Conservation (phyloP, 2,888 invertebrate species). For the Orthosia gothica region DNA sequence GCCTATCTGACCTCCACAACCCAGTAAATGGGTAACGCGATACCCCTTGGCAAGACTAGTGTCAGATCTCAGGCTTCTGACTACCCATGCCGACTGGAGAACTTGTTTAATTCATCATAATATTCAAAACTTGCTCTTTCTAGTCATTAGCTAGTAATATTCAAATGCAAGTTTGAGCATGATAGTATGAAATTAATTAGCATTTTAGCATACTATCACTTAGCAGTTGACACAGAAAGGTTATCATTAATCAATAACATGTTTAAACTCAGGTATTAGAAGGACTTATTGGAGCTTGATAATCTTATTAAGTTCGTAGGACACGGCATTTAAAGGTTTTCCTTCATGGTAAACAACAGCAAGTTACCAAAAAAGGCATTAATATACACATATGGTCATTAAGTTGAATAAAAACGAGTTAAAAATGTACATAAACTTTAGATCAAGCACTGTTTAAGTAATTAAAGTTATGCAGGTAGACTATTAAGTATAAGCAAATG, state of each 20-base stretch:
- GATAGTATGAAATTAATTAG: constrained; percentile 4
- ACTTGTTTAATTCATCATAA: background rate
- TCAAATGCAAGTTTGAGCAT: background rate
- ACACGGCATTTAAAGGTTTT: constrained; percentile 70
- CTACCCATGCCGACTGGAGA: no score
- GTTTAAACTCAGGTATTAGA: constrained; percentile 42
- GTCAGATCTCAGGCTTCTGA: no score
- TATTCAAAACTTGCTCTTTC: background rate
- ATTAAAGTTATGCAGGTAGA: constrained; percentile 49
- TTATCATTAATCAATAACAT: constrained; percentile 46
- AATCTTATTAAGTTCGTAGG: constrained; percentile 61
- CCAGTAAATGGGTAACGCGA: no score
- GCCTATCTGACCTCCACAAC: no score
- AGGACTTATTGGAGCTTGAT: constrained; percentile 54
- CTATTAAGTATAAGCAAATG: constrained; percentile 60
- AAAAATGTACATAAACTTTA: constrained; percentile 22
- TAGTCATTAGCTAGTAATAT: background rate
- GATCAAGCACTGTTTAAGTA: constrained; percentile 28
- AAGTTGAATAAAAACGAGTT: constrained; percentile 31
- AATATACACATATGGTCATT: constrained; percentile 41
- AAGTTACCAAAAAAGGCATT: constrained; percentile 64
- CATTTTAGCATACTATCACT: constrained; percentile 10
- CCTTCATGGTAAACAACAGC: constrained; percentile 72
- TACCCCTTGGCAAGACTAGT: no score
- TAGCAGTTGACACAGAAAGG: constrained; percentile 17